phyloP scores from a whole-genome alignment of 2,113 vertebrate species.

The Loxodonta africana region DNA sequence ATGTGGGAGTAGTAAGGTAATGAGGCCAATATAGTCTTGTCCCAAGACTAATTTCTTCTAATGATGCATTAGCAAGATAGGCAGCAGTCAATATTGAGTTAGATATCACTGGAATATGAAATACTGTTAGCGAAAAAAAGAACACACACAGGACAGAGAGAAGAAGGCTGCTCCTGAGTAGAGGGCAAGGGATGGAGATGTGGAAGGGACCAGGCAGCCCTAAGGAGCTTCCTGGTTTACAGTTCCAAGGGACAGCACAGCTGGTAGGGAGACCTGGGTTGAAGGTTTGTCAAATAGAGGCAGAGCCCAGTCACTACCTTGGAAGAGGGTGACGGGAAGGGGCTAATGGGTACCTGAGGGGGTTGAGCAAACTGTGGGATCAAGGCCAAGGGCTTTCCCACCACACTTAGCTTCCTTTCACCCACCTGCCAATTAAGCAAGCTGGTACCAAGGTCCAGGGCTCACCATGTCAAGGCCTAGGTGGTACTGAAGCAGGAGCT shows the following conservation, averaged over 20 bases:
- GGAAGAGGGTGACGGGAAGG: not conserved
- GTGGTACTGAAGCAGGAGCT: not conserved
- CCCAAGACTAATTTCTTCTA: conserved; percentile 89
- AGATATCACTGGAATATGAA: conserved; percentile 88
- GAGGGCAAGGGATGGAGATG: not conserved
- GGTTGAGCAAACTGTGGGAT: conserved; percentile 41
- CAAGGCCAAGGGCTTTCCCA: not conserved
- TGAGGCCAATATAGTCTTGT: conserved; percentile 72
- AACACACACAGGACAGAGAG: conserved; percentile 63
- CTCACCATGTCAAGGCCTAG: conserved; percentile 25
- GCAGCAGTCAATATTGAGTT: conserved; percentile 88
- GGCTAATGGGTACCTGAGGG: not conserved
- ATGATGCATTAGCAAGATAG: conserved; percentile 89
- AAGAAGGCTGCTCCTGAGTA: not conserved
- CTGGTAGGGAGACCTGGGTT: conserved; percentile 49
- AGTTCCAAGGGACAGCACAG: conserved; percentile 32
- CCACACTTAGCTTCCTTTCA: conserved; percentile 37
- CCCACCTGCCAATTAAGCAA: not conserved
- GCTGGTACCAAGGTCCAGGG: not conserved
- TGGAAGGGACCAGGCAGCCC: conserved; percentile 26
- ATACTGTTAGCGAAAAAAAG: conserved; percentile 86
- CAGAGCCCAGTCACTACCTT: conserved; percentile 32
- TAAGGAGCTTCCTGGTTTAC: conserved; percentile 57
- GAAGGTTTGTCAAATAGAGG: conserved; percentile 67
- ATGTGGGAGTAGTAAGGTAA: conserved; percentile 51